Base-by-base conservation (phyloP, 2,113 vertebrate genomes). In the Antennarius striatus region DNA sequence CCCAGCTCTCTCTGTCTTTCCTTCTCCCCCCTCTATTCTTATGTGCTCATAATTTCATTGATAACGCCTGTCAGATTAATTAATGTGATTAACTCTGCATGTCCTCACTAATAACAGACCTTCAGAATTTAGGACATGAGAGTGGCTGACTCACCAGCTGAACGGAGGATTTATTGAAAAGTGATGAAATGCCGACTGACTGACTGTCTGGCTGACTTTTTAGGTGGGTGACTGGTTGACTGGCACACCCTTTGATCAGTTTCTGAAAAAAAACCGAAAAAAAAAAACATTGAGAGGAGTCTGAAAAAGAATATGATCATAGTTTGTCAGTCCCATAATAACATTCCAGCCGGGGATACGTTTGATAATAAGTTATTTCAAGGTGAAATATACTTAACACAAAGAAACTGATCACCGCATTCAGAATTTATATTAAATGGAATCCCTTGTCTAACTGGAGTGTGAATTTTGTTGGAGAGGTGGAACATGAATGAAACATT, bases 51-150 rank as follows among this genome's bases (percentile, higher is more conserved):
- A 73, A 71, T 67, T 69, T 77, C 71, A 83, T 79, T 83, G 82
- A 89, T 86, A 83, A 82, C 73, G 73, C 50, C 82, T 71, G 76
- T 89, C 86, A 86, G 82, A 89, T 85, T 83, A 89, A 89, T 89
- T 86, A 86, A 83, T 54, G 79, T 73, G 84, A 89, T 88, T 84
- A 83, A 80, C 49, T 73, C 69, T 55, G 62, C 40, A 0, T 22
- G 73, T 83, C 72, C 45, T 76, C 42, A 0, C 72, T 80, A 71
- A 88, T 79, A 77, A 75, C 52, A 77, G 74, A 82, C 80, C 72
- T 84, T 88, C 72, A 86, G 42, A 74, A 74, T 68, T 56, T 10
- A 75, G 84, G 82, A 75, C 82, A 50, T 81, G 50, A 56, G 52
- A 39, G 57, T 66, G 69, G 60, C 56, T 66, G 69, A 56, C 56